A percentile compares a stretch with the other conserved stretches of the same genome.
These are phyloP conservation scores for Anabacerthia variegaticeps DNA, from an alignment of 2,797 vertebrate genomes.

Conservation along the genomic window DNA sequence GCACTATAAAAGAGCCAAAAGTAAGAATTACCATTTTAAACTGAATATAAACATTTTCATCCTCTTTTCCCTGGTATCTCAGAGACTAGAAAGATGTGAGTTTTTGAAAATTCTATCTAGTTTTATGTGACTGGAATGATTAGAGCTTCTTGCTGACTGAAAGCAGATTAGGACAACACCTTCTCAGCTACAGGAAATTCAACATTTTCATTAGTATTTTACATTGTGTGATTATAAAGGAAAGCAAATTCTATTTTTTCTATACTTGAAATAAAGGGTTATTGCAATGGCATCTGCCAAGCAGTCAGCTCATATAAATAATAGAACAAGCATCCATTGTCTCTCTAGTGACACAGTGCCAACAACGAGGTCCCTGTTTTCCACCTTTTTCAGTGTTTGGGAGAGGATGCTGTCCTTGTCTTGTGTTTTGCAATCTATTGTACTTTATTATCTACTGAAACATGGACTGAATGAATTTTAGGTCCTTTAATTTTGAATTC, in stretches of 20 bases:
- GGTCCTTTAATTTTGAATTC: not conserved
- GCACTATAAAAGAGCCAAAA: not conserved
- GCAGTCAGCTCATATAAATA: slow-evolving; percentile 71
- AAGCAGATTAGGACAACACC: slow-evolving; percentile 22
- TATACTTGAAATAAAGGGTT: slow-evolving; percentile 55
- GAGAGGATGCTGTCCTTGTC: slow-evolving; percentile 8
- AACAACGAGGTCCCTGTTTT: slow-evolving; percentile 31
- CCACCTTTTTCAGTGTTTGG: slow-evolving; percentile 10
- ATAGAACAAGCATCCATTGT: slow-evolving; percentile 66
- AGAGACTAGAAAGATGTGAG: not conserved
- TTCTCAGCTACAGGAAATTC: slow-evolving; percentile 42
- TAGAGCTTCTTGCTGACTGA: not conserved
- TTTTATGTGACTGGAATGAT: slow-evolving; percentile 5
- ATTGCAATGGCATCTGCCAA: slow-evolving; percentile 66
- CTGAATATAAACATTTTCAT: not conserved
- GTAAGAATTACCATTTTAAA: not conserved
- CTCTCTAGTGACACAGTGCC: slow-evolving; percentile 46
- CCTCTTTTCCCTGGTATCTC: not conserved
- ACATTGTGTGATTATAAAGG: slow-evolving; percentile 50
- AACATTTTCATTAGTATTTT: slow-evolving; percentile 51
- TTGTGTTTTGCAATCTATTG: not conserved
- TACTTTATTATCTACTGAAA: slow-evolving; percentile 23
- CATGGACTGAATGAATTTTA: not conserved
- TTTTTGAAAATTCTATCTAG: not conserved
- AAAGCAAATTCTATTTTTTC: slow-evolving; percentile 64